These are phyloP conservation scores for Neogale vison DNA, from an alignment of 2,113 vertebrate genomes.

Conservation along the genomic window DNA sequence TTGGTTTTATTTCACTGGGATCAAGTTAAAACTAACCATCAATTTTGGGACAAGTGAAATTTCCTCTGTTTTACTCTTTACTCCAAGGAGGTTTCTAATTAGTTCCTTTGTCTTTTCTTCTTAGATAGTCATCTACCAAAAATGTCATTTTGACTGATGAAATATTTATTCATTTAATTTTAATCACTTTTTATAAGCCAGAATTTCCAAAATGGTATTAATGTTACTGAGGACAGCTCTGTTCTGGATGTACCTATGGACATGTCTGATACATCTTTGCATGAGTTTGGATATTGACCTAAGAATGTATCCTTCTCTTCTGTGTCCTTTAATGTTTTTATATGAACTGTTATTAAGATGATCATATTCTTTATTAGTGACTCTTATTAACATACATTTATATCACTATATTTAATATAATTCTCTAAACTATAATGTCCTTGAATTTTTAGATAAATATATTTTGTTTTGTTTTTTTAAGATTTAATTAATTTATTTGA, in stretches of 20 bases:
- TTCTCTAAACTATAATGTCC: not conserved
- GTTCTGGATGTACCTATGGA: not conserved
- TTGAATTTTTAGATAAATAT: not conserved
- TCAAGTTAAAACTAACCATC: slow-evolving; percentile 4
- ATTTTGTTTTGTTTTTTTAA: not conserved
- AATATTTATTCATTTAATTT: slow-evolving; percentile 10
- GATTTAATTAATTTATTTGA: too few species aligned
- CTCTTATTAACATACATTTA: not conserved
- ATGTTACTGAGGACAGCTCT: not conserved
- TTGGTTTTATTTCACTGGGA: not conserved
- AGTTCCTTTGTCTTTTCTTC: not conserved
- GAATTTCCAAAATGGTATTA: not conserved
- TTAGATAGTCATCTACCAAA: not conserved
- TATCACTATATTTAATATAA: not conserved
- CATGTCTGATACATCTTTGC: not conserved
- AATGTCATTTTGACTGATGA: not conserved
- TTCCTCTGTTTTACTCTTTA: not conserved
- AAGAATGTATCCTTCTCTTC: not conserved
- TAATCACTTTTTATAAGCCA: not conserved
- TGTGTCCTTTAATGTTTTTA: not conserved
- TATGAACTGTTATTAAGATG: not conserved
- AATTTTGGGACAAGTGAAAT: not conserved
- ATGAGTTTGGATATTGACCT: not conserved
- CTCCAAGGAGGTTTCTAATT: not conserved
- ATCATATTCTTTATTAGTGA: not conserved